Conservation (phyloP, 2,797 vertebrate species). For the Parauchenoglanis punctatus region DNA sequence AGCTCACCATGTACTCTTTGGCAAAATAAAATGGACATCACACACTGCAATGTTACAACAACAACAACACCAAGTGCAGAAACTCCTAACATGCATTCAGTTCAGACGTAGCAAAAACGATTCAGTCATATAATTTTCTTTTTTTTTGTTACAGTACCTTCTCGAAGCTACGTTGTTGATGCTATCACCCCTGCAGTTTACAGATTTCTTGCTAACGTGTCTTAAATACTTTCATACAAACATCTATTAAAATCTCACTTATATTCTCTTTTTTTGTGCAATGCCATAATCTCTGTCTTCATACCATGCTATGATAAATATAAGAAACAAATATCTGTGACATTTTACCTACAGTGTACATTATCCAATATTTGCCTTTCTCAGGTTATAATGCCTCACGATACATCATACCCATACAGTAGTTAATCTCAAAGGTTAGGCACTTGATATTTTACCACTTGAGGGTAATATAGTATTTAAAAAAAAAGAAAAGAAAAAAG, state of each 20-base stretch:
- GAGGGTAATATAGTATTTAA: slow-evolving; percentile 66
- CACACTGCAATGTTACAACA: slow-evolving; percentile 43
- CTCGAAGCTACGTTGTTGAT: not conserved
- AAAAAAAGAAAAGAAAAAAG: slow-evolving; percentile 58
- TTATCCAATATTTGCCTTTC: slow-evolving; percentile 41
- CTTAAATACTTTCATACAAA: slow-evolving; percentile 32
- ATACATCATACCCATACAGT: slow-evolving; percentile 69
- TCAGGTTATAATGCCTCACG: slow-evolving; percentile 55
- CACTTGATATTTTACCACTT: slow-evolving; percentile 90
- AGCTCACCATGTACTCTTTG: slow-evolving; percentile 66
- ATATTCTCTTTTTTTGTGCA: slow-evolving; percentile 51
- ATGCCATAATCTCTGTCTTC: slow-evolving; percentile 35
- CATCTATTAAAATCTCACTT: slow-evolving; percentile 42
- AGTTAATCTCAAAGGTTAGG: slow-evolving; percentile 85
- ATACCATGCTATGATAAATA: slow-evolving; percentile 49
- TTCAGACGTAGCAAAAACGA: slow-evolving; percentile 28
- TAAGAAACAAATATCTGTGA: slow-evolving; percentile 44
- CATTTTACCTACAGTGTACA: slow-evolving; percentile 42
- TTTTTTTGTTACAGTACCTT: not conserved
- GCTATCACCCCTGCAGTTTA: not conserved
- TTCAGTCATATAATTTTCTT: not conserved
- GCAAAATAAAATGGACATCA: slow-evolving; percentile 60
- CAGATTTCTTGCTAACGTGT: not conserved
- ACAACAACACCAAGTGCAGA: slow-evolving; percentile 50
- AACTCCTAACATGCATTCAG: slow-evolving; percentile 46